A percentile compares a stretch with the other conserved stretches of the same genome.
Conservation (phyloP, 2,888 invertebrate species). For the Ptilodon capucinus region DNA sequence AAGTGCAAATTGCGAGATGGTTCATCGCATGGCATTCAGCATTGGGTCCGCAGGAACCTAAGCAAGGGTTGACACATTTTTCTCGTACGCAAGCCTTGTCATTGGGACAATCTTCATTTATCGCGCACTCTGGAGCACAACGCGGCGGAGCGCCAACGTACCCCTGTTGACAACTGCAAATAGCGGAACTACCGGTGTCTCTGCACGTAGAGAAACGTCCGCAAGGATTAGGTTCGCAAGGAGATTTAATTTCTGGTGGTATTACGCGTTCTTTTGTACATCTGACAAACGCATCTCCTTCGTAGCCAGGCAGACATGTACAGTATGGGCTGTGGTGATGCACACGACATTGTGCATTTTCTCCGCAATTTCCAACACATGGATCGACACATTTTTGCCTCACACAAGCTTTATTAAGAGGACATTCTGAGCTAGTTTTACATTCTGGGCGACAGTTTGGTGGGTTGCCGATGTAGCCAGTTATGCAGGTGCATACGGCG, state of each 20-base stretch:
- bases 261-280: slow-evolving; percentile 74
- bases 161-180: slow-evolving; percentile 84
- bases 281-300: slow-evolving; percentile 88
- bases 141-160: slow-evolving; percentile 87
- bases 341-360: slow-evolving; percentile 87
- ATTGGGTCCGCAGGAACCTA: slow-evolving; percentile 86
- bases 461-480: slow-evolving; percentile 87
- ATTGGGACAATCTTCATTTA: slow-evolving; percentile 89
- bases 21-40: slow-evolving; percentile 88
- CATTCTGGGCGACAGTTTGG: slow-evolving; percentile 91
- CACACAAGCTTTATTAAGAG: slow-evolving; percentile 89
- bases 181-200: slow-evolving; percentile 75
- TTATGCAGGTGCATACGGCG: slow-evolving; percentile 87
- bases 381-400: slow-evolving; percentile 90
- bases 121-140: slow-evolving; percentile 89
- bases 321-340: slow-evolving; percentile 87
- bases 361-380: slow-evolving; percentile 89
- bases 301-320: slow-evolving; percentile 87
- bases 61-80: slow-evolving; percentile 89
- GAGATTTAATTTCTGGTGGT: slow-evolving; percentile 75
- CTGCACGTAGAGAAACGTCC: slow-evolving; percentile 86
- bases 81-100: slow-evolving; percentile 88
- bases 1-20: slow-evolving; percentile 90
- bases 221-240: slow-evolving; percentile 87
- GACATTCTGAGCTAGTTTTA: slow-evolving; percentile 89